These are phyloP conservation scores for Nycticryphes semicollaris DNA, from an alignment of 2,113 vertebrate genomes.

Conservation along the genomic window DNA sequence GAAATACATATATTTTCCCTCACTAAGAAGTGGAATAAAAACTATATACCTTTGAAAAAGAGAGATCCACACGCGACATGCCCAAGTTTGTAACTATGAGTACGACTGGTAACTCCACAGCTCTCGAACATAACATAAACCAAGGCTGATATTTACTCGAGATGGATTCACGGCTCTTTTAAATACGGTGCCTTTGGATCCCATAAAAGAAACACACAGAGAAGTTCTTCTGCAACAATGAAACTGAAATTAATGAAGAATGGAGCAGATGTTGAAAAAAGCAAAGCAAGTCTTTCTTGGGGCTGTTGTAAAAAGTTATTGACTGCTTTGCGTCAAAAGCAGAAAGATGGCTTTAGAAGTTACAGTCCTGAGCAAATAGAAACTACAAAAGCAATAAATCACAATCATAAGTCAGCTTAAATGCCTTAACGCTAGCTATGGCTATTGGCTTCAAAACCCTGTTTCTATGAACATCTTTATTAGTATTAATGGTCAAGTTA, in stretches of 20 bases:
- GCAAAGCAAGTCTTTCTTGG: conserved; percentile 17
- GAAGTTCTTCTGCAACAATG: conserved; percentile 41
- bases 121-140: background rate
- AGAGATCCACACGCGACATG: background rate
- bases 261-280: conserved; percentile 41
- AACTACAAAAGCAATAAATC: conserved; percentile 83
- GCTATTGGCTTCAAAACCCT: conserved; percentile 41
- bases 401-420: conserved; percentile 77
- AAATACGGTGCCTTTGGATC: background rate
- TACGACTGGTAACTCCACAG: background rate
- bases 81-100: background rate
- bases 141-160: background rate
- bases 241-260: conserved; percentile 62
- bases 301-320: conserved; percentile 58
- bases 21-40: background rate
- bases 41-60: background rate
- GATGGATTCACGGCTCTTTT: background rate
- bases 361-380: conserved; percentile 62
- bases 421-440: conserved; percentile 65
- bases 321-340: conserved; percentile 59
- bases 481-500: conserved; percentile 70
- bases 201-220: background rate
- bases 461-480: conserved; percentile 58
- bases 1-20: background rate
- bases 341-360: conserved; percentile 70